phyloP scores from a whole-genome alignment of 2,113 vertebrate species.

The Limnothrissa miodon region DNA sequence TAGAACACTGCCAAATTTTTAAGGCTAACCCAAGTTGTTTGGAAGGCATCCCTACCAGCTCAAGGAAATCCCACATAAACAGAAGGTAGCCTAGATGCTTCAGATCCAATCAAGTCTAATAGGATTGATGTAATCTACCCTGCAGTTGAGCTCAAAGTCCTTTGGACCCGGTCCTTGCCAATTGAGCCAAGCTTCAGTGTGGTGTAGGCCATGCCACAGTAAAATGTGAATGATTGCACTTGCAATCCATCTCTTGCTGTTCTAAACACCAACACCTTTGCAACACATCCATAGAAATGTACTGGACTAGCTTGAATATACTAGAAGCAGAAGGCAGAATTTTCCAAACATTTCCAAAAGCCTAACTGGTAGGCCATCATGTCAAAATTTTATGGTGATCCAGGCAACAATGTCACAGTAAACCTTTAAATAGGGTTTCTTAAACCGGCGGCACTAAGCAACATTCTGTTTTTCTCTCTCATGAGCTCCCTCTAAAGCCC shows the following conservation, averaged over 20 bases:
- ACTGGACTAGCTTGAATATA: too few relatives aligned
- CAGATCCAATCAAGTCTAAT: slow-evolving; percentile 30
- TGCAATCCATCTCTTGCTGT: not conserved
- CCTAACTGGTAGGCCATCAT: too few relatives aligned
- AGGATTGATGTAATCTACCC: slow-evolving; percentile 35
- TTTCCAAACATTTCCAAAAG: too few relatives aligned
- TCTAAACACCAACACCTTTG: not conserved
- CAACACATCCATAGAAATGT: too few relatives aligned
- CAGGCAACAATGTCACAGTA: too few relatives aligned
- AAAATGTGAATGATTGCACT: not conserved
- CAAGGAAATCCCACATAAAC: slow-evolving; percentile 4
- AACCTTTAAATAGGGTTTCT: too few relatives aligned
- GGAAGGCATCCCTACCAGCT: not conserved
- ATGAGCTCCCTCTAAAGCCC: too few relatives aligned
- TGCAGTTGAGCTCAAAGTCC: slow-evolving; percentile 14
- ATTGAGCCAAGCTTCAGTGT: not conserved
- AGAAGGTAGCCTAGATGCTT: slow-evolving; percentile 22
- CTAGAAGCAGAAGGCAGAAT: too few relatives aligned
- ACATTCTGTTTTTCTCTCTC: too few relatives aligned
- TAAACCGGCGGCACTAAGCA: too few relatives aligned
- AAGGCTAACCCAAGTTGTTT: not conserved
- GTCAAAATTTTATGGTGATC: too few relatives aligned
- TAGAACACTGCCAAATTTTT: not conserved
- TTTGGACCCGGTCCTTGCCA: slow-evolving; percentile 1
- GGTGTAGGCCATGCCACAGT: not conserved